Conservation (phyloP, 2,113 vertebrate species). For the Mixornis gularis region DNA sequence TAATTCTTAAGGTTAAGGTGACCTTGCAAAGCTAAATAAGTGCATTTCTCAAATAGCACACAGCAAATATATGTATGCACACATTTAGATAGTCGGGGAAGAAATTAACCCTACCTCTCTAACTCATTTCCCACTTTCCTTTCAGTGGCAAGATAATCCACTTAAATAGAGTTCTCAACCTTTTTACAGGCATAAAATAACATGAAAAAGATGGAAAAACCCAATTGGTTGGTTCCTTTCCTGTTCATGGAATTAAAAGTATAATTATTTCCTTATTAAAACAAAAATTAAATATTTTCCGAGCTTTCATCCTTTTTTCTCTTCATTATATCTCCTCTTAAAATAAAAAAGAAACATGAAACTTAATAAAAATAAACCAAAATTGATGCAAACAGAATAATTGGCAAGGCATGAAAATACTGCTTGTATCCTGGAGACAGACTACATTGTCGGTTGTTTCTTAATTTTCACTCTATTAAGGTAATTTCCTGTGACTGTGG, state of each 20-base stretch:
- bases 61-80: background rate
- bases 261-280: slow-evolving; percentile 62
- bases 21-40: slow-evolving; percentile 41
- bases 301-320: slow-evolving; percentile 59
- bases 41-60: slow-evolving; percentile 30
- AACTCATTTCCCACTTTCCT: slow-evolving; percentile 45
- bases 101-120: slow-evolving; percentile 46
- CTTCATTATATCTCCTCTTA: slow-evolving; percentile 39
- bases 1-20: slow-evolving; percentile 32
- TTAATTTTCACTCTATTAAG: slow-evolving; percentile 81
- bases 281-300: slow-evolving; percentile 63
- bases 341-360: slow-evolving; percentile 24
- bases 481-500: slow-evolving; percentile 72
- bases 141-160: slow-evolving; percentile 43
- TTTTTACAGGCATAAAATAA: slow-evolving; percentile 55
- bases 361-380: slow-evolving; percentile 60
- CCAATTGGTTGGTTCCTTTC: slow-evolving; percentile 16
- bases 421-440: slow-evolving; percentile 68
- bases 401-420: slow-evolving; percentile 68
- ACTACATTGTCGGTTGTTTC: slow-evolving; percentile 48
- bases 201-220: slow-evolving; percentile 30
- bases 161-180: slow-evolving; percentile 55
- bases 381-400: slow-evolving; percentile 75
- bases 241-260: slow-evolving; percentile 6
- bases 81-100: slow-evolving; percentile 2